Percentiles rank a stretch among this genome's conserved stretches.
These are phyloP conservation scores for Lacanobia wlatinum DNA, from an alignment of 2,888 invertebrate species.

Conservation along the genomic window DNA sequence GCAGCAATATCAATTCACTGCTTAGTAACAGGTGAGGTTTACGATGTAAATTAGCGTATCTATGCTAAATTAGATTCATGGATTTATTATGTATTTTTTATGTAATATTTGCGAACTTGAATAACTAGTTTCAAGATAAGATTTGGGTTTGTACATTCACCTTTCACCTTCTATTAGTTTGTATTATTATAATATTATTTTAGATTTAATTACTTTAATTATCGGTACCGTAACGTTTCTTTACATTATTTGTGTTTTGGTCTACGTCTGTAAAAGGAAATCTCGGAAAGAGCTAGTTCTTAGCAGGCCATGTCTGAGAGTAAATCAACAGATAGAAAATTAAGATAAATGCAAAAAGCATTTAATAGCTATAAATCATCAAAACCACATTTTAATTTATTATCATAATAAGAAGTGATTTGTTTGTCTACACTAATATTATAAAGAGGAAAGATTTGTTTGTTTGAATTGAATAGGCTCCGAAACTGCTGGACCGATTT, in stretches of 20 bases:
- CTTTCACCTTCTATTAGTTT: not conserved
- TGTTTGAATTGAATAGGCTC: too few relatives aligned
- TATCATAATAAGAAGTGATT: not conserved
- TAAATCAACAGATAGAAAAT: not conserved
- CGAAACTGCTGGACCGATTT: too few relatives aligned
- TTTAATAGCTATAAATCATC: not conserved
- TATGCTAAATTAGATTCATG: conserved; percentile 12
- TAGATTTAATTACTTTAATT: not conserved
- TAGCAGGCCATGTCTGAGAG: too few relatives aligned
- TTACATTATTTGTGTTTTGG: too few relatives aligned
- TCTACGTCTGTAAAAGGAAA: too few relatives aligned
- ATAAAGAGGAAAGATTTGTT: too few relatives aligned
- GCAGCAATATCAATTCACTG: not conserved
- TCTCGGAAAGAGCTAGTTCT: too few relatives aligned
- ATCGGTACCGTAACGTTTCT: too few relatives aligned
- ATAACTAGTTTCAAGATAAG: conserved; percentile 38
- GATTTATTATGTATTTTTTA: conserved; percentile 26
- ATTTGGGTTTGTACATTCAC: conserved; percentile 30
- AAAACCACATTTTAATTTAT: not conserved
- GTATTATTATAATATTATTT: not conserved
- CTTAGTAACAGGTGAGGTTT: not conserved
- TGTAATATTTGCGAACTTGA: conserved; percentile 29
- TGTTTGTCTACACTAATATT: too few relatives aligned
- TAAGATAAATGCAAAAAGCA: conserved; percentile 4
- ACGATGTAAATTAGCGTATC: not conserved